A percentile compares a stretch with the other conserved stretches of the same genome.
Conservation (phyloP, 2,888 invertebrate genomes). For the Kuschelorhynchus macadamiae region DNA sequence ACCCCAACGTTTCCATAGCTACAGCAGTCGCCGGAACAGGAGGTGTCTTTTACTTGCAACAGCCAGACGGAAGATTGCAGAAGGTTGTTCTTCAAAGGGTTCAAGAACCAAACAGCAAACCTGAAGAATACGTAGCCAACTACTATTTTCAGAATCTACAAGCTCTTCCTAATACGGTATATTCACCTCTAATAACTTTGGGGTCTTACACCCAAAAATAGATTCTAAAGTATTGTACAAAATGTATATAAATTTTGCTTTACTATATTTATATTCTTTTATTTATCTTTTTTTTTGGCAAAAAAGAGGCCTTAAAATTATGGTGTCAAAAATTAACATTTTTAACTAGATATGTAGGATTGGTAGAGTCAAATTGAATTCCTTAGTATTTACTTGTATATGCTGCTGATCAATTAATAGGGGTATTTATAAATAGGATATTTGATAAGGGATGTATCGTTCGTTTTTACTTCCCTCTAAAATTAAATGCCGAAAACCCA, state of each 20-base stretch:
- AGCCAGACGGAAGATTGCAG: slow-evolving; percentile 57
- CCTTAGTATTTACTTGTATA: too few species aligned
- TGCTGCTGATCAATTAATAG: too few species aligned
- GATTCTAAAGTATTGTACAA: not conserved
- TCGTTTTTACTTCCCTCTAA: too few species aligned
- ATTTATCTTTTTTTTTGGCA: not conserved
- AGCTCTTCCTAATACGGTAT: slow-evolving; percentile 50
- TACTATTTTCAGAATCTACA: slow-evolving; percentile 55
- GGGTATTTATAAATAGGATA: too few species aligned
- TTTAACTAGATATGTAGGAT: too few species aligned
- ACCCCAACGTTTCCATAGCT: slow-evolving; percentile 54
- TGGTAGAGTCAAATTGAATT: too few species aligned
- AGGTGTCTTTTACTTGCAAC: slow-evolving; percentile 53
- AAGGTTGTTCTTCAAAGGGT: slow-evolving; percentile 52
- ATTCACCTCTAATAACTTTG: slow-evolving; percentile 51
- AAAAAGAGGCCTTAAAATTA: too few species aligned
- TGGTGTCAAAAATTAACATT: too few species aligned
- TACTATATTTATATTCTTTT: not conserved
- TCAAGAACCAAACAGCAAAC: slow-evolving; percentile 46
- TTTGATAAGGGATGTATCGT: too few species aligned
- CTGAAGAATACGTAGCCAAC: slow-evolving; percentile 54
- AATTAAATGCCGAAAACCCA: too few species aligned
- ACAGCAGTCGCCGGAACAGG: slow-evolving; percentile 52
- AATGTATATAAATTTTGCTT: too few species aligned
- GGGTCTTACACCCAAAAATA: slow-evolving; percentile 20